Percentiles rank a stretch among this genome's conserved stretches.
These are phyloP conservation scores for Isaurus tuberculatus DNA, from an alignment of 92 coral and sea anemone genomes.

Conservation along the genomic window DNA sequence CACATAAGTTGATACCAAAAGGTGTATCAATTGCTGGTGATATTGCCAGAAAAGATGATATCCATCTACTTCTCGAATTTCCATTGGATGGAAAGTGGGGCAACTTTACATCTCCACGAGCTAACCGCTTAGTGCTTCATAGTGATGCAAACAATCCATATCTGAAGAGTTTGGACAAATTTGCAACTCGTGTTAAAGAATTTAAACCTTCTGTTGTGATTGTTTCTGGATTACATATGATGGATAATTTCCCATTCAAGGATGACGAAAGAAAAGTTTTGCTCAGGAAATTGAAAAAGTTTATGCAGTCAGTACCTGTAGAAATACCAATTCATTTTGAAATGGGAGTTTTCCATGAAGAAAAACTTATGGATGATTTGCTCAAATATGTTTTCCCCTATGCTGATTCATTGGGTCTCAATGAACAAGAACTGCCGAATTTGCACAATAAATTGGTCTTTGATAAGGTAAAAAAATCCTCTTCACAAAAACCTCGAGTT, in stretches of 20 bases:
- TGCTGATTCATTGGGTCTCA: slow-evolving; percentile 86
- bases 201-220: slow-evolving; percentile 75
- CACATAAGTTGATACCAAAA: slow-evolving; percentile 61
- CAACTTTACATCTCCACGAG: slow-evolving; percentile 76
- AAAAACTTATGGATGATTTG: slow-evolving; percentile 75
- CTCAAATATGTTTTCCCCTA: slow-evolving; percentile 84
- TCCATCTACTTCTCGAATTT: slow-evolving; percentile 81
- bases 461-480: slow-evolving; percentile 78
- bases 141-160: slow-evolving; percentile 88
- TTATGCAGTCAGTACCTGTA: slow-evolving; percentile 59
- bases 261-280: slow-evolving; percentile 67
- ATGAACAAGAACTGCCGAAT: slow-evolving; percentile 97
- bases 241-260: slow-evolving; percentile 86
- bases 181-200: slow-evolving; percentile 56
- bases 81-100: slow-evolving; percentile 84
- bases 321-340: slow-evolving; percentile 87
- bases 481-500: slow-evolving; percentile 92
- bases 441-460: slow-evolving; percentile 70
- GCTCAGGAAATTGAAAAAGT: slow-evolving; percentile 67
- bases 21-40: slow-evolving; percentile 67
- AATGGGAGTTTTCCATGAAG: slow-evolving; percentile 92
- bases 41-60: slow-evolving; percentile 71
- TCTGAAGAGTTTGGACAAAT: slow-evolving; percentile 65
- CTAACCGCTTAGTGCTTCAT: slow-evolving; percentile 85
- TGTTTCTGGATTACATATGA: slow-evolving; percentile 88